These are phyloP conservation scores for Dryadula phaetusa DNA, from an alignment of 2,888 invertebrate genomes.

Conservation along the genomic window DNA sequence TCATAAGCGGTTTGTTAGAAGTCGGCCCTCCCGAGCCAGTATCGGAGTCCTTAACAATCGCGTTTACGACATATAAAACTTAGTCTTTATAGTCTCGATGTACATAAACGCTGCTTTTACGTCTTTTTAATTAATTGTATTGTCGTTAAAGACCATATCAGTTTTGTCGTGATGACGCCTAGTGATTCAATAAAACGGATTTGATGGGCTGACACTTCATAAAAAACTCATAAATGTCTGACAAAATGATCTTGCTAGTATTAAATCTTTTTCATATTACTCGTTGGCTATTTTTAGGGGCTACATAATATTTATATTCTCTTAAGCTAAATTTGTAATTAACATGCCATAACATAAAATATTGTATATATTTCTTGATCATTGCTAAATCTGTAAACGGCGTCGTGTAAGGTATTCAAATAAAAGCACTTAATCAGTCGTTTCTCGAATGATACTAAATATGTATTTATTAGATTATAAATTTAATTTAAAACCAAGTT, in stretches of 20 bases:
- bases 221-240: constrained; percentile 55
- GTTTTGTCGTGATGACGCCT: constrained; percentile 74
- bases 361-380: constrained; percentile 54
- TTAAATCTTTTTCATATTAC: constrained; percentile 37
- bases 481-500: constrained; percentile 72
- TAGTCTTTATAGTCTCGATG: constrained; percentile 82
- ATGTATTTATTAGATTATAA: constrained; percentile 77
- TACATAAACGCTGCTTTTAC: constrained; percentile 84
- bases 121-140: constrained; percentile 83
- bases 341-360: constrained; percentile 28
- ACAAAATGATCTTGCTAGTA: constrained; percentile 33
- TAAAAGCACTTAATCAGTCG: constrained; percentile 48
- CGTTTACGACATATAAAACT: constrained; percentile 84
- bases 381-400: constrained; percentile 61
- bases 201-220: constrained; percentile 72
- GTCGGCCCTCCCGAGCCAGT: constrained; percentile 52
- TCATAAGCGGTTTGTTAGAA: constrained; percentile 55
- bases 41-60: constrained; percentile 79
- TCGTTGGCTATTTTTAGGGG: constrained; percentile 42
- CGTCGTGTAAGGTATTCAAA: constrained; percentile 55
- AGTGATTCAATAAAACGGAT: constrained; percentile 79
- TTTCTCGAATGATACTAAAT: constrained; percentile 64
- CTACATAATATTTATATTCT: not conserved
- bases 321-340: not conserved
- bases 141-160: constrained; percentile 81